Conservation (phyloP, 2,888 invertebrate genomes). For the Synergus umbraculus region DNA sequence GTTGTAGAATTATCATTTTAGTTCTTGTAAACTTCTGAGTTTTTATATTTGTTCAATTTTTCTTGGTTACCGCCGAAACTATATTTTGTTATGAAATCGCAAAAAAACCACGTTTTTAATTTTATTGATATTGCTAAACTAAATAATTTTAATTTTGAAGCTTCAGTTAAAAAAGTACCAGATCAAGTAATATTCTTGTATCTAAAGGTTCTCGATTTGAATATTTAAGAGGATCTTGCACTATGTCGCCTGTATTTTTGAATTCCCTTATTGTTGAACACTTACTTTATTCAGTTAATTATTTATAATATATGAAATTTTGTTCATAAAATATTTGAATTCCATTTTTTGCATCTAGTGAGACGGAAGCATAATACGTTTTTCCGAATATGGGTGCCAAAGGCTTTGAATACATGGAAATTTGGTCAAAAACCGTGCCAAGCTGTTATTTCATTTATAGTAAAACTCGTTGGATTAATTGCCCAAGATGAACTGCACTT, state of each 20-base stretch:
- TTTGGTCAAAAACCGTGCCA: slow-evolving; percentile 72
- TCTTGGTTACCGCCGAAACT: not conserved
- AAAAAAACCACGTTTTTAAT: too few species aligned
- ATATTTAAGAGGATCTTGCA: too few species aligned
- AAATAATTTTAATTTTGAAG: too few species aligned
- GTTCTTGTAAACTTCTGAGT: too few species aligned
- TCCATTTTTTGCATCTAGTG: not conserved
- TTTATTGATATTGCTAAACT: too few species aligned
- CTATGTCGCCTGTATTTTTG: too few species aligned
- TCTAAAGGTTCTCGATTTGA: too few species aligned
- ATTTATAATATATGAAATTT: not conserved
- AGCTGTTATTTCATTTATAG: slow-evolving; percentile 81
- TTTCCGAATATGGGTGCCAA: slow-evolving; percentile 63
- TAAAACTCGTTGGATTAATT: slow-evolving; percentile 82
- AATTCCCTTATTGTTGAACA: too few species aligned
- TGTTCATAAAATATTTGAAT: not conserved
- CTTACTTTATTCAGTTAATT: not conserved
- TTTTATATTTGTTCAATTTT: not conserved
- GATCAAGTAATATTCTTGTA: too few species aligned
- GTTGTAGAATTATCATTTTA: not conserved
- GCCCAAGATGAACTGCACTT: slow-evolving; percentile 81
- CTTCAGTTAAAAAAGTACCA: too few species aligned
- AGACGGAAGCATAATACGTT: slow-evolving; percentile 43
- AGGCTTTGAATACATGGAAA: slow-evolving; percentile 68
- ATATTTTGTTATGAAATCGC: not conserved